Evolutionary conservation across 2,113 vertebrate species (phyloP), one percentile per base, ranked within the genome.

Genomic region (Cardinalis cardinalis): DNA sequence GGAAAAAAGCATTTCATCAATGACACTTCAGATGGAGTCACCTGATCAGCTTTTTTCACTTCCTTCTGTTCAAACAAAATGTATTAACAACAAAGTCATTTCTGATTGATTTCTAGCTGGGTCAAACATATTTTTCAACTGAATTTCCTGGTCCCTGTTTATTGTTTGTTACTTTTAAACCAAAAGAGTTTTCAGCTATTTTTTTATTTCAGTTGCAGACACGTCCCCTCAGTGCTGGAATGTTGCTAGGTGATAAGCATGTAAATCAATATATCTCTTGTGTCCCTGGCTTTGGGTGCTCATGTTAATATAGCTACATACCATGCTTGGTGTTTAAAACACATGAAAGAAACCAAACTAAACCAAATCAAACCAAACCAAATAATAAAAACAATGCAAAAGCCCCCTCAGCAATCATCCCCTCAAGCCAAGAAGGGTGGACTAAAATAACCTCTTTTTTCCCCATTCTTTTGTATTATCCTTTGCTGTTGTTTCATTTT

Each of bases 21-120:
- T 72, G 75, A 72, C 38, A 66, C n/a, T 88, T 87, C n/a, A 79
- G 76, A 59, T 13, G 76, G 52, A 86, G 72, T 60, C 49, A 71
- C 72, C 43, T 70, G 46, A 41, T 79, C n/a, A 44, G 63, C 26
- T 44, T 82, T 84, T 91, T 75, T 43, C 21, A 29, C 32, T 71
- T 87, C 44, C 18, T 71, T 63, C 43, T 74, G 14, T 87, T 92
- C 29, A 87, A 78, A 55, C 6, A 58, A 88, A 88, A 69, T 28
- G 26, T 41, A 55, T 73, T 75, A 89, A 77, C 51, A 76, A 5
- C 24, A 43, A 63, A 71, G 34, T 55, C 24, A 88, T 79, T 87
- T 78, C 65, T 51, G 34, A 58, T 21, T 15, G 49, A 71, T 84
- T 87, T 91, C 31, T 86, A 88, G 87, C 17, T 60, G n/a, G 18